Conservation (phyloP, 2,888 invertebrate species). For the Autographa pulchrina region DNA sequence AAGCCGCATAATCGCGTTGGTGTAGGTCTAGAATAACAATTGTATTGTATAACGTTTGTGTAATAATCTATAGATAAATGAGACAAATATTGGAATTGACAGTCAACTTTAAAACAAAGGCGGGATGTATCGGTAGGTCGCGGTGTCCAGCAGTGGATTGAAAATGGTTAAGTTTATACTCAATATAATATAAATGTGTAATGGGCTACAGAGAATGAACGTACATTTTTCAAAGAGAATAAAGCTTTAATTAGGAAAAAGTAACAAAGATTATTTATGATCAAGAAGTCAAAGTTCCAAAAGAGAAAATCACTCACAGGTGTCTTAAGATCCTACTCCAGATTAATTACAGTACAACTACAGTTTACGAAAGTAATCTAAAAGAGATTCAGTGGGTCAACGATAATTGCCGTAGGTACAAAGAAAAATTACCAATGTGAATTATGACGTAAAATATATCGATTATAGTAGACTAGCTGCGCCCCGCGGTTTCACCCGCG, state of each 20-base stretch:
- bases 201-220: too few species aligned
- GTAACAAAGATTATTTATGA: too few species aligned
- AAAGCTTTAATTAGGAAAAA: too few species aligned
- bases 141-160: too few species aligned
- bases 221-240: too few species aligned
- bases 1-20: slow-evolving; percentile 6
- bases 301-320: too few species aligned
- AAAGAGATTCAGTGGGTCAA: slow-evolving; percentile 19
- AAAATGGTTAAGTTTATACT: too few species aligned
- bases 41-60: not conserved
- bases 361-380: slow-evolving; percentile 3
- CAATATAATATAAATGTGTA: too few species aligned
- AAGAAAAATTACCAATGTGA: slow-evolving; percentile 20
- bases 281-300: too few species aligned
- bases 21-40: slow-evolving; percentile 1
- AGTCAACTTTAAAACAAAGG: not conserved
- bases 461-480: not conserved
- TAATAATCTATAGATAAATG: not conserved
- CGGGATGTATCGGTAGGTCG: too few species aligned
- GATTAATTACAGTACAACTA: not conserved
- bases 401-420: slow-evolving; percentile 5
- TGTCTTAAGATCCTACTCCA: not conserved
- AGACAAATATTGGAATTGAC: not conserved
- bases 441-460: slow-evolving; percentile 13
- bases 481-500: too few species aligned